Evolutionary conservation across 1,140 invertebrate genomes (phyloP).

Genomic region (Habropoda laboriosa): DNA sequence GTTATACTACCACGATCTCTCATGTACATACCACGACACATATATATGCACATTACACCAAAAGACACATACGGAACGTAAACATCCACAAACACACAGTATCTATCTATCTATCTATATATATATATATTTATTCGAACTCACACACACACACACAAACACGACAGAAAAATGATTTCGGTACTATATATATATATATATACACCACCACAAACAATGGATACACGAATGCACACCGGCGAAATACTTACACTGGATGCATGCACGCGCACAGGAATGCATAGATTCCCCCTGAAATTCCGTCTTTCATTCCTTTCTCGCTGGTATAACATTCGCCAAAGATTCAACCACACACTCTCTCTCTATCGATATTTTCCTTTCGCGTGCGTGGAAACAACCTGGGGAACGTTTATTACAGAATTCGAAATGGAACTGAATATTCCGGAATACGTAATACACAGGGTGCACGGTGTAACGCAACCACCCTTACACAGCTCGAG

Average conservation of each 20-base stretch:
- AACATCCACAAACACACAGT: neutral
- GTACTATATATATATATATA: too few species aligned
- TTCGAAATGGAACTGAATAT: too few species aligned
- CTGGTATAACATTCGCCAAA: slow-evolving; percentile 12
- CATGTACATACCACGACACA: slow-evolving; percentile 42
- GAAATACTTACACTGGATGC: slow-evolving; percentile 34
- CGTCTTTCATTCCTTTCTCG: slow-evolving; percentile 19
- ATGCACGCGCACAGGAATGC: slow-evolving; percentile 65
- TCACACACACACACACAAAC: slow-evolving; percentile 20
- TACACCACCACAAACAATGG: slow-evolving; percentile 16
- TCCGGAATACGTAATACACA: too few species aligned
- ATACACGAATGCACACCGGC: slow-evolving; percentile 28
- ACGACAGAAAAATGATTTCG: too few species aligned
- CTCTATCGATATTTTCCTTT: neutral
- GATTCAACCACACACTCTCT: neutral
- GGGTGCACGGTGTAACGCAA: too few species aligned
- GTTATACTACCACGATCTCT: slow-evolving; percentile 37
- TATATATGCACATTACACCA: slow-evolving; percentile 4
- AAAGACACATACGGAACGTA: slow-evolving; percentile 1
- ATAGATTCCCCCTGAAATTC: slow-evolving; percentile 16
- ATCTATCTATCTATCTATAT: too few species aligned
- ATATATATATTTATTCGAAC: too few species aligned
- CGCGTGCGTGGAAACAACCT: too few species aligned
- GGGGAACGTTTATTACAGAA: neutral
- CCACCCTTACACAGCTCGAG: too few species aligned